Conservation (phyloP, 1,140 invertebrate species). For the Stenopsyche tienmushanensis region DNA sequence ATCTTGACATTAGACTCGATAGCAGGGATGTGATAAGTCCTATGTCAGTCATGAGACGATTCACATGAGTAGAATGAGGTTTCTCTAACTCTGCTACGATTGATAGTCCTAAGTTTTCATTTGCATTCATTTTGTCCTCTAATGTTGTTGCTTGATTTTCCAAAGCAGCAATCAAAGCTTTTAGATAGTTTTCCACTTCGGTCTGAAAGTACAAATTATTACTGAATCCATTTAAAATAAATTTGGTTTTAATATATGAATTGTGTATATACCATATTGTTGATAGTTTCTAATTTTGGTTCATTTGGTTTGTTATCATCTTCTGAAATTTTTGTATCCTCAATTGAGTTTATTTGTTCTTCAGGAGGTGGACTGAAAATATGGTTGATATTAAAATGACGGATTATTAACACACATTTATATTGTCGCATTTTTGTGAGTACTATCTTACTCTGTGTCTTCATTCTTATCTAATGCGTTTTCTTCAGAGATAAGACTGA, state of each 20-base stretch:
- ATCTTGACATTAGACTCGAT: conserved; percentile 14
- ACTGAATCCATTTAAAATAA: neutral
- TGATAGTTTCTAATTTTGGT: neutral
- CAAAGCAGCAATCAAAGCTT: conserved; percentile 1
- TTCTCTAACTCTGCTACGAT: conserved; percentile 1
- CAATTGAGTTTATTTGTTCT: neutral
- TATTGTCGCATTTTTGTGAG: no score
- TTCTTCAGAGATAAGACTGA: neutral
- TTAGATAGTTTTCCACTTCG: conserved; percentile 1
- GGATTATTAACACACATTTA: no score
- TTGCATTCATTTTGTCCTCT: neutral
- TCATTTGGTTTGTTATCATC: neutral
- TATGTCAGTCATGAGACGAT: conserved; percentile 10
- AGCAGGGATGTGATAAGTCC: conserved; percentile 18
- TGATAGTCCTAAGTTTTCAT: neutral
- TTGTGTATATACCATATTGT: neutral
- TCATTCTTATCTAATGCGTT: neutral
- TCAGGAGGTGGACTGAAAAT: neutral
- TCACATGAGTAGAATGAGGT: conserved; percentile 13
- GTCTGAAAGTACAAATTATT: neutral
- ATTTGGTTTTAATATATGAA: neutral
- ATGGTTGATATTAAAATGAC: neutral
- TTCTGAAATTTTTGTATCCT: neutral
- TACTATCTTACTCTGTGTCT: neutral
- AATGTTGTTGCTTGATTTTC: conserved; percentile 5